Percentiles rank a stretch among this genome's conserved stretches.
These are phyloP conservation scores for Thereva unica DNA, from an alignment of 2,888 invertebrate species.

Conservation along the genomic window DNA sequence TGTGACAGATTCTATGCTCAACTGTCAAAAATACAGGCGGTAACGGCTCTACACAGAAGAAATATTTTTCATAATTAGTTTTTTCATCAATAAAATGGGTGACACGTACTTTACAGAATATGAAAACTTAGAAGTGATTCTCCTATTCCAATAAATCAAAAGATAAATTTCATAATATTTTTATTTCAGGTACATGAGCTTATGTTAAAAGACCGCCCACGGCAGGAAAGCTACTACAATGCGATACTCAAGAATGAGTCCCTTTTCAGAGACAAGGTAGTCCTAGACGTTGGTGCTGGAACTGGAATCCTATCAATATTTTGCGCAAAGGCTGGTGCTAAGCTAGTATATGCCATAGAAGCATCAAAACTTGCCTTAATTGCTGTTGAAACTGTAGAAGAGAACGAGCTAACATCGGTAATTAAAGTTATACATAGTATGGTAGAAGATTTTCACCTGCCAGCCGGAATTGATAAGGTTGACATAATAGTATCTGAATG, in stretches of 20 bases:
- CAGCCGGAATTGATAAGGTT: constrained; percentile 64
- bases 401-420: constrained; percentile 69
- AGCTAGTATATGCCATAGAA: constrained; percentile 83
- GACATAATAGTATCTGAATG: constrained; percentile 94
- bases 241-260: constrained; percentile 73
- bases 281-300: constrained; percentile 86
- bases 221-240: constrained; percentile 78
- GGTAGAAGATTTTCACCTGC: constrained; percentile 62
- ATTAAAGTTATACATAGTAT: constrained; percentile 73
- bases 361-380: constrained; percentile 72
- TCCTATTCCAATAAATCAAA: constrained; percentile 39
- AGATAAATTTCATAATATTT: not conserved
- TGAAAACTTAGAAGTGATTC: constrained; percentile 72
- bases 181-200: constrained; percentile 72
- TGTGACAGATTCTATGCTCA: no score
- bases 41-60: no score
- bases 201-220: constrained; percentile 76
- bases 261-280: constrained; percentile 74
- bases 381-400: constrained; percentile 68
- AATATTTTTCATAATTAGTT: not conserved
- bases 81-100: constrained; percentile 10
- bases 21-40: no score
- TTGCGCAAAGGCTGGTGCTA: constrained; percentile 87
- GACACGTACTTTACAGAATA: constrained; percentile 65
- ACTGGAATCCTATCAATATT: constrained; percentile 88